phyloP scores from a whole-genome alignment of 2,797 vertebrate genomes.

The Spinus pinus region DNA sequence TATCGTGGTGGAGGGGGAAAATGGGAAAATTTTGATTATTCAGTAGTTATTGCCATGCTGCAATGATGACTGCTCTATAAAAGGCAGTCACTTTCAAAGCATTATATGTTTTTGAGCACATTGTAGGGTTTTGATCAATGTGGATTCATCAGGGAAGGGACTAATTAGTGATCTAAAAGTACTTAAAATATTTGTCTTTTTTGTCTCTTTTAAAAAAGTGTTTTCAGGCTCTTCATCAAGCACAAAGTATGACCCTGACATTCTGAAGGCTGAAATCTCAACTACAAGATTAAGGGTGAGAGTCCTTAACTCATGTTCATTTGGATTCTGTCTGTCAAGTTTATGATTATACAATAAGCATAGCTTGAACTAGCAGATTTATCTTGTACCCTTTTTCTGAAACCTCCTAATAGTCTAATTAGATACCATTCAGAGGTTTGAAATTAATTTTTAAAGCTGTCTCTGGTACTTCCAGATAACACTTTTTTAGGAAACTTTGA shows the following conservation, averaged over 20 bases:
- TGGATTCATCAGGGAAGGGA: background rate
- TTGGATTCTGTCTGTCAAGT: background rate
- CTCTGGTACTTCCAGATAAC: background rate
- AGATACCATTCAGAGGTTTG: background rate
- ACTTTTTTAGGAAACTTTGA: background rate
- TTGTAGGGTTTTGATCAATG: background rate
- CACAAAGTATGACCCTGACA: slow-evolving; percentile 86
- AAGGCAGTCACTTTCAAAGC: background rate
- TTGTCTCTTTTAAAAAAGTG: slow-evolving; percentile 63
- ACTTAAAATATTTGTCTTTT: slow-evolving; percentile 17
- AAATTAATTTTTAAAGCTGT: background rate
- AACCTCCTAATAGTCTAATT: background rate
- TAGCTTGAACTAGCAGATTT: background rate
- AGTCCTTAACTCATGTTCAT: background rate
- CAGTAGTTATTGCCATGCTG: background rate
- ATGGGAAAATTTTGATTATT: background rate
- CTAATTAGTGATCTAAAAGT: background rate
- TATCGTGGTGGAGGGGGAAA: background rate
- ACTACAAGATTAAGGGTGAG: slow-evolving; percentile 85
- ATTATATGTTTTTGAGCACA: background rate
- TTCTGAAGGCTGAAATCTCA: slow-evolving; percentile 86
- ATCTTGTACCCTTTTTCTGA: background rate
- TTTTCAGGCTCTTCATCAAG: slow-evolving; percentile 86
- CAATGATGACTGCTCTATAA: background rate
- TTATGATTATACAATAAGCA: background rate